phyloP scores from a whole-genome alignment of 1,140 invertebrate genomes.

The Apis laboriosa region DNA sequence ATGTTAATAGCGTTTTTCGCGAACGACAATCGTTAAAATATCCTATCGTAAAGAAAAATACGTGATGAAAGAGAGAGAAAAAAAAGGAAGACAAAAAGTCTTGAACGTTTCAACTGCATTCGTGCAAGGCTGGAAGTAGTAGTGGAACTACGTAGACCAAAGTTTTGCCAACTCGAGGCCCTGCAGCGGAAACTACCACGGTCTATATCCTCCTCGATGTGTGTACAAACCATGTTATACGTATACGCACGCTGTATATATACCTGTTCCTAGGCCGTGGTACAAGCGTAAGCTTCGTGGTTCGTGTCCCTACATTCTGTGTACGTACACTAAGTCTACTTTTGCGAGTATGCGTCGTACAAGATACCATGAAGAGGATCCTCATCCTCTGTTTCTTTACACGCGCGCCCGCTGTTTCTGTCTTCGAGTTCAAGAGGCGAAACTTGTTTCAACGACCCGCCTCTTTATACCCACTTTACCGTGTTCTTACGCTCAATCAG shows the following conservation, averaged over 20 bases:
- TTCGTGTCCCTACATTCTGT: slow-evolving; percentile 6
- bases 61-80: slow-evolving; percentile 1
- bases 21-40: slow-evolving; percentile 11
- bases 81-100: slow-evolving; percentile 31
- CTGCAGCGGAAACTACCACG: slow-evolving; percentile 39
- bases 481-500: slow-evolving; percentile 54
- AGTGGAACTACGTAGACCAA: slow-evolving; percentile 42
- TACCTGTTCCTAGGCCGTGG: neutral
- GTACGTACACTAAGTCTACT: neutral
- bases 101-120: slow-evolving; percentile 21
- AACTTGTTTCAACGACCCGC: slow-evolving; percentile 61
- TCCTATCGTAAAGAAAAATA: neutral
- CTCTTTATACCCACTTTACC: slow-evolving; percentile 52
- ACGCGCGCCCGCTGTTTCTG: slow-evolving; percentile 37
- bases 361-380: slow-evolving; percentile 56
- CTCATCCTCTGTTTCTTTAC: slow-evolving; percentile 65
- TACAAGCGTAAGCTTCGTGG: slow-evolving; percentile 13
- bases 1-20: neutral
- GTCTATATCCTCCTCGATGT: neutral
- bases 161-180: slow-evolving; percentile 51
- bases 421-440: slow-evolving; percentile 62
- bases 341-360: slow-evolving; percentile 2
- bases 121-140: neutral
- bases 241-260: slow-evolving; percentile 12
- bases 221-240: slow-evolving; percentile 29